A percentile compares a stretch with the other conserved stretches of the same genome.
Evolutionary conservation across 2,888 invertebrate genomes (phyloP).

Genomic region (Phortica magna): DNA sequence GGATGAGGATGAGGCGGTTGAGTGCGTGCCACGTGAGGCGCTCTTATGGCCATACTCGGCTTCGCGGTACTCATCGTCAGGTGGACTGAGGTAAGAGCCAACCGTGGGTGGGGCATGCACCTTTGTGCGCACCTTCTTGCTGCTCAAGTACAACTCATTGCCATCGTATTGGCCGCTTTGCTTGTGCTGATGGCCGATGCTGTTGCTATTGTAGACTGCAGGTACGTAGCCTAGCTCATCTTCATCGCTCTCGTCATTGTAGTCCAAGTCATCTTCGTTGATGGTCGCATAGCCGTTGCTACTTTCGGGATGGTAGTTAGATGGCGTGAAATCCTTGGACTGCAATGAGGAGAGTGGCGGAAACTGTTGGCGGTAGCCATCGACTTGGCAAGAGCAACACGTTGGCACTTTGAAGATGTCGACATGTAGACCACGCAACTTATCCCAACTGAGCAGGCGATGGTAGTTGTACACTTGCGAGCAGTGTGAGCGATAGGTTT

Average conservation of each 20-base stretch:
- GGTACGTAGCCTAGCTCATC: conserved; percentile 62
- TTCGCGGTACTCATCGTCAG: conserved; percentile 64
- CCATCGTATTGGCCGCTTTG: conserved; percentile 52
- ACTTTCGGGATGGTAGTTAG: conserved; percentile 47
- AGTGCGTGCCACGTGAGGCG: conserved; percentile 32
- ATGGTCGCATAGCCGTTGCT: conserved; percentile 64
- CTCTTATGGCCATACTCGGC: conserved; percentile 50
- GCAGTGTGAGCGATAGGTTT: conserved; percentile 88
- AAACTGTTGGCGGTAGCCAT: conserved; percentile 85
- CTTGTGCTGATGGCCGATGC: conserved; percentile 47
- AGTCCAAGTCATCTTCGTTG: conserved; percentile 71
- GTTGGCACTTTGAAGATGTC: conserved; percentile 91
- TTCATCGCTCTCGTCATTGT: conserved; percentile 72
- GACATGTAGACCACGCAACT: conserved; percentile 87
- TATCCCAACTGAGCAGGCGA: conserved; percentile 89
- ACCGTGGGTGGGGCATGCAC: conserved; percentile 66
- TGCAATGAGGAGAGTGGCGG: conserved; percentile 79
- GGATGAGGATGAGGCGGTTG: conserved; percentile 17
- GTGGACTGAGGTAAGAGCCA: conserved; percentile 75
- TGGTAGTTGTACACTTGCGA: conserved; percentile 91
- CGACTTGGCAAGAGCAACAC: conserved; percentile 90
- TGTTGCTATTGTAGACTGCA: conserved; percentile 40
- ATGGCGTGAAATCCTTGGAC: conserved; percentile 66
- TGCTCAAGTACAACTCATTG: conserved; percentile 65
- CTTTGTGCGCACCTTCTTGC: conserved; percentile 68